Percentiles rank a stretch among this genome's conserved stretches.
phyloP scores from a whole-genome alignment of 1,140 invertebrate species.

The Heliconius eleuchia region DNA sequence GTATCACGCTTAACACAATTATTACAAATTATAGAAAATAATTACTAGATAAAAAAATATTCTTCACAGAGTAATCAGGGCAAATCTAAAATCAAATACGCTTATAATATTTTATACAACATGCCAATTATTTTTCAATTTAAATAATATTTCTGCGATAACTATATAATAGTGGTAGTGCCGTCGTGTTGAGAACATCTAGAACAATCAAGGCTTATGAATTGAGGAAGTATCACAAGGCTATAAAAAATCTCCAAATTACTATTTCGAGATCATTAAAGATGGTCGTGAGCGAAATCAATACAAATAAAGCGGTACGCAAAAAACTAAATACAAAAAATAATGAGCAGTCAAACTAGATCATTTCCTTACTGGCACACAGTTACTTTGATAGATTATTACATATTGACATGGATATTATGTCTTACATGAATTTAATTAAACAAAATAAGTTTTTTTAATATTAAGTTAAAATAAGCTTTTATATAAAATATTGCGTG shows the following conservation, averaged over 20 bases:
- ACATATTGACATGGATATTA: not conserved
- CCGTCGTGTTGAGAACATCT: conserved; percentile 54
- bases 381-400: conserved; percentile 51
- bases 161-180: conserved; percentile 35
- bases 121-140: conserved; percentile 36
- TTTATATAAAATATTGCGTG: not conserved
- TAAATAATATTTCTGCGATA: conserved; percentile 23
- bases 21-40: no score
- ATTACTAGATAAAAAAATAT: no score
- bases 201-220: conserved; percentile 64
- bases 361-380: conserved; percentile 57
- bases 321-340: conserved; percentile 55
- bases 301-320: conserved; percentile 47
- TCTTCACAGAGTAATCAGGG: no score
- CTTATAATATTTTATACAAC: conserved; percentile 26
- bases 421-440: conserved; percentile 6
- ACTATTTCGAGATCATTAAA: conserved; percentile 66
- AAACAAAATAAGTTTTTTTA: not conserved
- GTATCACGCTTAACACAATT: no score
- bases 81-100: no score
- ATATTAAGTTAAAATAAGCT: not conserved
- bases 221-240: conserved; percentile 62
- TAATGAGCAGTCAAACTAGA: conserved; percentile 59
- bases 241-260: conserved; percentile 56
- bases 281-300: conserved; percentile 52